A percentile compares a stretch with the other conserved stretches of the same genome.
Conservation (phyloP, 2,797 vertebrate species). For the Scolopax rusticola region DNA sequence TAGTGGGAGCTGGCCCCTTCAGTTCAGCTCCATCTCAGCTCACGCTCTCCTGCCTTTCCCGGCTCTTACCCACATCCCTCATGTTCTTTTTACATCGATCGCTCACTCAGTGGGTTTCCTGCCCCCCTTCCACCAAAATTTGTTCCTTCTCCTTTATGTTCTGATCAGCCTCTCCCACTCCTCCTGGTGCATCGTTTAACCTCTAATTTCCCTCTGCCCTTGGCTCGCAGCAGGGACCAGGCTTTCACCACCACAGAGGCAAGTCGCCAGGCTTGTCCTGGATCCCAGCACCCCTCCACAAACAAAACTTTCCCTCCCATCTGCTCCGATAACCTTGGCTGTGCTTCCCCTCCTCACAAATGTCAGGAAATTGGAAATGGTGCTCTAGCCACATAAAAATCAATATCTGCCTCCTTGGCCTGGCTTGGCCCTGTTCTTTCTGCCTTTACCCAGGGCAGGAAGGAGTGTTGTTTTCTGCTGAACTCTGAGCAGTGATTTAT, state of each 20-base stretch:
- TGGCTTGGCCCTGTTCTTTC: neutral
- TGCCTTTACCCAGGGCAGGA: neutral
- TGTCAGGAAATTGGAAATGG: neutral
- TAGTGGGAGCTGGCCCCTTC: neutral
- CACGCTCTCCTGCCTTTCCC: accelerated
- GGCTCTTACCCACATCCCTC: neutral
- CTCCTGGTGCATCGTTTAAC: neutral
- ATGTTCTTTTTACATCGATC: neutral
- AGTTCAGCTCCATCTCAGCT: neutral
- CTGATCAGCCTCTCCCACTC: neutral
- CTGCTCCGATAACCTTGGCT: neutral
- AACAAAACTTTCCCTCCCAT: neutral
- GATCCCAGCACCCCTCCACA: neutral
- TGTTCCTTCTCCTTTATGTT: neutral
- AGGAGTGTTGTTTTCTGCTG: neutral
- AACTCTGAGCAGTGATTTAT: neutral
- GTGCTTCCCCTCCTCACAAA: neutral
- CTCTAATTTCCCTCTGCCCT: neutral
- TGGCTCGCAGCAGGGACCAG: neutral
- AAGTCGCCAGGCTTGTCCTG: neutral
- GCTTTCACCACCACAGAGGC: neutral
- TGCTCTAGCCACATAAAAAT: neutral
- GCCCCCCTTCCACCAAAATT: neutral
- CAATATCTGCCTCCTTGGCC: neutral
- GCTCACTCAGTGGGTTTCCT: neutral